Percentiles rank a stretch among this genome's conserved stretches.
These are phyloP conservation scores for Oscarella lobularis DNA, from an alignment of 37 sponge, comb jelly and placozoan genomes.

Conservation along the genomic window DNA sequence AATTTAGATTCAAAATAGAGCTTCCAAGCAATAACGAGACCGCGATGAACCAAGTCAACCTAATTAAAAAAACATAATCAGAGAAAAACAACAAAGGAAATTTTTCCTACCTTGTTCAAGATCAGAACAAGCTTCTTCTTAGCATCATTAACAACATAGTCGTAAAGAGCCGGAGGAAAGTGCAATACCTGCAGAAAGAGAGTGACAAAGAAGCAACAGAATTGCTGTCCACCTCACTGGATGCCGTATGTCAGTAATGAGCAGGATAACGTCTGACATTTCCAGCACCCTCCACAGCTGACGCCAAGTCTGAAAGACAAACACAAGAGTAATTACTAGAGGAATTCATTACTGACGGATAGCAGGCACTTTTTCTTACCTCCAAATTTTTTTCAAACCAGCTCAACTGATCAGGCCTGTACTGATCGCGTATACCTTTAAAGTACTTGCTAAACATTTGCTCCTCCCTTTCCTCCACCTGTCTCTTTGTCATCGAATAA, in stretches of 20 bases:
- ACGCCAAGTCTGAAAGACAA: conserved; percentile 70
- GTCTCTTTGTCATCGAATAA: conserved; percentile 38
- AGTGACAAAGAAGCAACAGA: not conserved
- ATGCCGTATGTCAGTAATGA: conserved; percentile 68
- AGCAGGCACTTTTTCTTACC: conserved; percentile 17
- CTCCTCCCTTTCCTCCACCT: conserved; percentile 49
- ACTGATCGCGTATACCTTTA: conserved; percentile 25
- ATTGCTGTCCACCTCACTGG: conserved; percentile 29
- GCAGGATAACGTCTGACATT: conserved; percentile 65
- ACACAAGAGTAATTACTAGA: not conserved
- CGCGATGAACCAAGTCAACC: conserved; percentile 87
- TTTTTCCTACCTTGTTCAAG: conserved; percentile 78
- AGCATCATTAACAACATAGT: conserved; percentile 47
- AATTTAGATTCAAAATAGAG: conserved; percentile 70
- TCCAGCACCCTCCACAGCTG: conserved; percentile 97
- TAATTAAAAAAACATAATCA: conserved; percentile 8
- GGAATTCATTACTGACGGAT: not conserved
- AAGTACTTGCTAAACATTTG: conserved; percentile 49
- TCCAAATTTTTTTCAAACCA: conserved; percentile 93
- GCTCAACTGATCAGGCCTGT: conserved; percentile 37
- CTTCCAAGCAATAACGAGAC: conserved; percentile 89
- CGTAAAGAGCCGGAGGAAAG: conserved; percentile 72
- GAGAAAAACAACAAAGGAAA: not conserved
- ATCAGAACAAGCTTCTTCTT: conserved; percentile 69
- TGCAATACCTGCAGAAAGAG: conserved; percentile 50